Evolutionary conservation across 2,797 vertebrate species (phyloP).

Genomic region (Oreochromis mossambicus): DNA sequence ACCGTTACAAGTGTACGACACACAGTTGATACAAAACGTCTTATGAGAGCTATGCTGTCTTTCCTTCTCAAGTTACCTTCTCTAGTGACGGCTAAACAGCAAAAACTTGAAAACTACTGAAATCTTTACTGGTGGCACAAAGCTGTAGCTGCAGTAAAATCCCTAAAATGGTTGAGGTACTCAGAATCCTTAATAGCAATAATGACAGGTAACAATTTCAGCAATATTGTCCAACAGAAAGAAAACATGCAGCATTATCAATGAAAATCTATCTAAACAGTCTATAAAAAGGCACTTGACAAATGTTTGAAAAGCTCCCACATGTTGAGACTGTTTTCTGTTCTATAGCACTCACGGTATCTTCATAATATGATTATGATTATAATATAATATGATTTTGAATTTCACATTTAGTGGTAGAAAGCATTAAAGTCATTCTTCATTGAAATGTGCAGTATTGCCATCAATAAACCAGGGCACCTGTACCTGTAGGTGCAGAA

Average conservation of each 20-base stretch:
- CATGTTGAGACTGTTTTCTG: not conserved
- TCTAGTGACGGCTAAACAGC: not conserved
- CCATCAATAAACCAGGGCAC: constrained; percentile 16
- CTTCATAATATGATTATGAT: not conserved
- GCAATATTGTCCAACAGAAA: not conserved
- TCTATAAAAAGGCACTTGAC: not conserved
- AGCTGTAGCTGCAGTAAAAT: not conserved
- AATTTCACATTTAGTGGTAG: not conserved
- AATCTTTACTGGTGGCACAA: not conserved
- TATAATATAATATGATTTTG: not conserved
- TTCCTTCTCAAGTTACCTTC: not conserved
- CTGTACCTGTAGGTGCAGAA: constrained; percentile 15
- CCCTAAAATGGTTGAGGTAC: not conserved
- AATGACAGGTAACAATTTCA: not conserved
- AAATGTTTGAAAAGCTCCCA: not conserved
- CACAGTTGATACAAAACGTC: not conserved
- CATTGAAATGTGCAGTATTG: constrained; percentile 12
- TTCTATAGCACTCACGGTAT: not conserved
- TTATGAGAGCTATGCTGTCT: not conserved
- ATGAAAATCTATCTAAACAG: not conserved
- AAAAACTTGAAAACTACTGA: not conserved
- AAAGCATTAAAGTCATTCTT: not conserved
- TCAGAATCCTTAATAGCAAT: not conserved
- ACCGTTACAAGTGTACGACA: not conserved
- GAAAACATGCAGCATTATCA: not conserved